Base-by-base conservation (phyloP, 2,797 vertebrate species). In the Sebastes taczanowskii region DNA sequence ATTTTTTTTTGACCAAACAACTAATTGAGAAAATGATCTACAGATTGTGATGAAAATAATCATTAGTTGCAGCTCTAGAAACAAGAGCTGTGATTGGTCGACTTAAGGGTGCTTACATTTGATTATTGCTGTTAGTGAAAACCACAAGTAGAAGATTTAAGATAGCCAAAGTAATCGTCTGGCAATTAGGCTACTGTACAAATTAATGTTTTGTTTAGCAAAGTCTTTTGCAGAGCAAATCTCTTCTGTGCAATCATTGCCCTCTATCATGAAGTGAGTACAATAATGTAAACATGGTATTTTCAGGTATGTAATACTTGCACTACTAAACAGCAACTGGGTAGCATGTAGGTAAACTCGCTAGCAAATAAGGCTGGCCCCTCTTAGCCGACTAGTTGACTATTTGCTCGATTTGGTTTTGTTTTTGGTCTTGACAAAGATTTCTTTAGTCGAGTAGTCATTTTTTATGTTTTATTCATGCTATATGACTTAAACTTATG, bases 401-500 rank as follows among this genome's bases (percentile, higher is more conserved):
- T 18, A 49, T 49, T 20, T 49, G 46, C 46, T 49, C 3, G 46
- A 20, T 49, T 49, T 49, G 46, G 46, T 18, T 3, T 49, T 8
- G 42, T 46, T 49, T 49, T 49, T 49, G 18, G 16, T 18, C 46
- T 49, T 20, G 18, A 49, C 18, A 49, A 49, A 53, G 49, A 53
- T 53, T 53, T 53, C 8, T 53, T n/a, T 53, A 53, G 49, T 53
- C 8, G 7, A 49, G 18, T 49, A 49, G 46, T 49, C 0, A 18
- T 49, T 49, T 49, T 20, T 46, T 0, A 46, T 18, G 16, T 16
- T 42, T 42, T 42, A 0, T 49, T 52, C 0, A 52, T 52, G 46
- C 46, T 52, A 52, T 4, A 46, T 46, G 42, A 46, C 42, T 49
- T 49, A 53, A 53, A 53, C 49, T 49, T 20, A 49, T 53, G 49